Conservation (phyloP, 2,888 invertebrate species). For the Synanthedon formicaeformis region DNA sequence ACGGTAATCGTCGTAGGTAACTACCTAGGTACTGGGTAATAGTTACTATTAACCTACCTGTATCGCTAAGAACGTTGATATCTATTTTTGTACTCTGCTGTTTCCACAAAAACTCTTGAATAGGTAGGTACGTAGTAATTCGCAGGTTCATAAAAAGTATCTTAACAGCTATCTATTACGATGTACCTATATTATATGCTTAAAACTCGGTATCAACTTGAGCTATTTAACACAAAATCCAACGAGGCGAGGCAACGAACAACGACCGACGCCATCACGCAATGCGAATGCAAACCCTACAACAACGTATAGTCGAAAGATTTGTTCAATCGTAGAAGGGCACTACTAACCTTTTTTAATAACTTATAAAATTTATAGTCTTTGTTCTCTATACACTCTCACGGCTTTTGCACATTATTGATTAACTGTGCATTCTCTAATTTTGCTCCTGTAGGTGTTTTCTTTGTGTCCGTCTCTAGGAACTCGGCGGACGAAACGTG, state of each 20-base stretch:
- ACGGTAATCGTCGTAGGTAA: too few species aligned
- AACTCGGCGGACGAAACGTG: constrained; percentile 29
- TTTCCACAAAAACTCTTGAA: too few species aligned
- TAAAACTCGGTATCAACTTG: too few species aligned
- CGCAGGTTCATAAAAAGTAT: too few species aligned
- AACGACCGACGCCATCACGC: constrained; percentile 12
- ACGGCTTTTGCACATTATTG: constrained; percentile 27
- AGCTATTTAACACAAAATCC: neutral
- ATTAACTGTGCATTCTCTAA: constrained; percentile 13
- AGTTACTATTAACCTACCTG: too few species aligned
- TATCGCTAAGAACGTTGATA: too few species aligned
- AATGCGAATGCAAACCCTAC: neutral
- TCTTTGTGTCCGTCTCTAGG: constrained; percentile 30
- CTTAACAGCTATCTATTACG: too few species aligned
- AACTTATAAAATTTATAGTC: constrained; percentile 3
- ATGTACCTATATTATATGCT: too few species aligned
- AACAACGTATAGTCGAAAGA: neutral
- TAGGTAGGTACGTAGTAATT: too few species aligned
- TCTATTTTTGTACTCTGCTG: too few species aligned
- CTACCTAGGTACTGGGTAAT: too few species aligned
- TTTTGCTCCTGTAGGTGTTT: constrained; percentile 15
- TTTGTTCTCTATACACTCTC: constrained; percentile 21
- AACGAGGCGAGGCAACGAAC: constrained; percentile 3
- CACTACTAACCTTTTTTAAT: constrained; percentile 5
- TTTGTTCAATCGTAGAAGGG: neutral